phyloP scores from a whole-genome alignment of 2,888 invertebrate genomes.

The Synergus laeviventris region DNA sequence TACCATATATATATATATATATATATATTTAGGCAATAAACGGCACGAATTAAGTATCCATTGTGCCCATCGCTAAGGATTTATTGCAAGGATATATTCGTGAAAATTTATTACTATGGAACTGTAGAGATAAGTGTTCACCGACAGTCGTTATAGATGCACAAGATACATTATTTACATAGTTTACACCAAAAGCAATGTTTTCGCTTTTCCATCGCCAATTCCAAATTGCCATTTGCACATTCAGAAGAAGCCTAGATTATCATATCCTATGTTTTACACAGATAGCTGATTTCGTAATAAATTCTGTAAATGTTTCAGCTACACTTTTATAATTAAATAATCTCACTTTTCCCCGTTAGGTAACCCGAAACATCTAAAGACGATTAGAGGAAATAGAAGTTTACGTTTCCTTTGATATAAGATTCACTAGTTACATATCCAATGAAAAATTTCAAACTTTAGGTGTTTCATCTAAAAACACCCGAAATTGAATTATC shows the following conservation, averaged over 20 bases:
- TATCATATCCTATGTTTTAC: background rate
- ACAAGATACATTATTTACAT: conserved; percentile 27
- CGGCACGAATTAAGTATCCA: conserved; percentile 31
- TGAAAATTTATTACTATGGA: conserved; percentile 32
- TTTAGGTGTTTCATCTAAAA: no score
- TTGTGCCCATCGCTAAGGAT: conserved; percentile 30
- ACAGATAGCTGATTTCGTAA: background rate
- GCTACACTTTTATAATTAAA: background rate
- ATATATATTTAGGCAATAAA: conserved; percentile 21
- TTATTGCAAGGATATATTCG: conserved; percentile 7
- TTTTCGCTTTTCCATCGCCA: background rate
- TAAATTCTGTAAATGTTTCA: background rate
- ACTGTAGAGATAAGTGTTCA: conserved; percentile 21
- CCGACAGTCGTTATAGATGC: conserved; percentile 16
- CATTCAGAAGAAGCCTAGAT: background rate
- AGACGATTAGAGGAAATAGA: background rate
- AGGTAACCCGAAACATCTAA: background rate
- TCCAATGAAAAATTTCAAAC: no score
- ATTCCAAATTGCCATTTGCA: background rate
- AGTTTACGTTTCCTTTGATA: background rate
- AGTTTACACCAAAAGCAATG: conserved; percentile 18
- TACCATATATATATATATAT: background rate
- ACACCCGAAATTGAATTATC: no score
- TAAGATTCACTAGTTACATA: background rate
- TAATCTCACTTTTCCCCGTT: background rate